Evolutionary conservation across 2,888 invertebrate genomes (phyloP).

Genomic region (Agrotis ipsilon): DNA sequence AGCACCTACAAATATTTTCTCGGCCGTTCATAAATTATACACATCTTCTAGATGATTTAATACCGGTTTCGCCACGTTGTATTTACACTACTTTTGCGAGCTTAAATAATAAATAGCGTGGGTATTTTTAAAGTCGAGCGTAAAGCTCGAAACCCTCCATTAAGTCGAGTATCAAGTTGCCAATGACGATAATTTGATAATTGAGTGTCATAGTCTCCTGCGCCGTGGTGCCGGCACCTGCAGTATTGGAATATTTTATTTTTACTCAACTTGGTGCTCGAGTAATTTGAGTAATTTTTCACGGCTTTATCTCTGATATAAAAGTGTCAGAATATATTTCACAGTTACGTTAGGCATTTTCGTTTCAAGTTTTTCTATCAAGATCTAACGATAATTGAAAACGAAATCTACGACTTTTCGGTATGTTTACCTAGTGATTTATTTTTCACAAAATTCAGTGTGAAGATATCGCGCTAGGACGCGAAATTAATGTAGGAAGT

Average conservation of each 20-base stretch:
- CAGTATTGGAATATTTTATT: slow-evolving; percentile 57
- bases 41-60: slow-evolving; percentile 77
- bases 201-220: slow-evolving; percentile 79
- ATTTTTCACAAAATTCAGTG: slow-evolving; percentile 21
- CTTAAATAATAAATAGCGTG: slow-evolving; percentile 80
- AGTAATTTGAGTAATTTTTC: slow-evolving; percentile 58
- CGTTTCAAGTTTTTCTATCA: slow-evolving; percentile 44
- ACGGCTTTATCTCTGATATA: slow-evolving; percentile 51
- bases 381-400: slow-evolving; percentile 55
- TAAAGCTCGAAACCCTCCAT: slow-evolving; percentile 80
- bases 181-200: slow-evolving; percentile 87
- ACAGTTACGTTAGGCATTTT: slow-evolving; percentile 44
- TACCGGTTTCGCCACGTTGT: slow-evolving; percentile 78
- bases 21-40: slow-evolving; percentile 73
- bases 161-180: slow-evolving; percentile 81
- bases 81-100: slow-evolving; percentile 82
- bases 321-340: slow-evolving; percentile 48
- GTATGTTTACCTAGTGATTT: slow-evolving; percentile 46
- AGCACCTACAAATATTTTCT: slow-evolving; percentile 69
- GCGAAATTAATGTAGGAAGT: slow-evolving; percentile 74
- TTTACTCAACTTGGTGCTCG: slow-evolving; percentile 38
- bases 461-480: slow-evolving; percentile 34
- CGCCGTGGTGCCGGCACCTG: slow-evolving; percentile 72
- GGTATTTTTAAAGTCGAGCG: slow-evolving; percentile 81
- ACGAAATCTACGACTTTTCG: slow-evolving; percentile 29